These are phyloP conservation scores for Tromatobia lineatoria DNA, from an alignment of 2,888 invertebrate species.

Conservation along the genomic window DNA sequence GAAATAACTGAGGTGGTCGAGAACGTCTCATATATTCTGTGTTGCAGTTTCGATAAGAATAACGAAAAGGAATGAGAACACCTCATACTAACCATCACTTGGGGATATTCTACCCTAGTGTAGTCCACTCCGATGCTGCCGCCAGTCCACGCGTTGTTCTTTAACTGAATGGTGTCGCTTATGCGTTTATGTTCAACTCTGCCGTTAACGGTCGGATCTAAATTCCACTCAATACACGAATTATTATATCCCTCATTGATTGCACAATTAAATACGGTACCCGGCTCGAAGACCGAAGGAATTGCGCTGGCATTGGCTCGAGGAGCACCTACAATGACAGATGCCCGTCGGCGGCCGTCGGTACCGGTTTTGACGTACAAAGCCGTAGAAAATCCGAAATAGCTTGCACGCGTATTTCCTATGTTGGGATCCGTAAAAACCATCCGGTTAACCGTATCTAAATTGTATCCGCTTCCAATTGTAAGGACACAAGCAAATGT, in stretches of 20 bases:
- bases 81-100: slow-evolving; percentile 77
- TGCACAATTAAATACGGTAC: slow-evolving; percentile 78
- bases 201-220: slow-evolving; percentile 49
- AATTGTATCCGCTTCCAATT: slow-evolving; percentile 66
- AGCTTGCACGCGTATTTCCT: slow-evolving; percentile 70
- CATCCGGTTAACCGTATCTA: slow-evolving; percentile 75
- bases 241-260: slow-evolving; percentile 70
- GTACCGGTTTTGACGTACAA: slow-evolving; percentile 67
- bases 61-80: no score
- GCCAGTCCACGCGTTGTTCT: slow-evolving; percentile 82
- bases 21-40: no score
- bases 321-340: slow-evolving; percentile 81
- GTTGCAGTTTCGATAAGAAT: no score
- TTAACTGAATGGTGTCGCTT: slow-evolving; percentile 51
- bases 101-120: slow-evolving; percentile 57
- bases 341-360: slow-evolving; percentile 56
- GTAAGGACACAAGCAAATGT: neutral
- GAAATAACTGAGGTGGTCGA: no score
- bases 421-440: slow-evolving; percentile 76
- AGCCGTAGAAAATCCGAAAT: slow-evolving; percentile 80
- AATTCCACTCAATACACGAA: slow-evolving; percentile 72
- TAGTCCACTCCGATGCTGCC: slow-evolving; percentile 82
- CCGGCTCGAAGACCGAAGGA: slow-evolving; percentile 74
- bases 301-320: slow-evolving; percentile 72
- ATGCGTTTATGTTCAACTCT: neutral